A percentile compares a stretch with the other conserved stretches of the same genome.
Evolutionary conservation across 2,888 invertebrate species (phyloP).

Genomic region (Gryllus longicercus): DNA sequence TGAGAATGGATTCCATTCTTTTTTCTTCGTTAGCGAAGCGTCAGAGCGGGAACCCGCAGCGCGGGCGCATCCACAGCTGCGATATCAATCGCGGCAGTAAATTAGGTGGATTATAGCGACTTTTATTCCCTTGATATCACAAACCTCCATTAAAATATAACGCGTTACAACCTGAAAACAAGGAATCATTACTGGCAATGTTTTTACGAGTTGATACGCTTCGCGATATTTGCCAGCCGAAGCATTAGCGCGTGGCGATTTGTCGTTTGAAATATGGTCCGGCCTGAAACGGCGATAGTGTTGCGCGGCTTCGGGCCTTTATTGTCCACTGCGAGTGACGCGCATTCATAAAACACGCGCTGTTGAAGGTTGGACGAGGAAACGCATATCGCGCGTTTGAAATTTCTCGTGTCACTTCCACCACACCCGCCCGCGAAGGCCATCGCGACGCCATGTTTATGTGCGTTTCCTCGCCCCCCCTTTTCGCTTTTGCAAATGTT

Average conservation of each 20-base stretch:
- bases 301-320: not conserved
- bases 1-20: no score
- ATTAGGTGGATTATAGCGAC: not conserved
- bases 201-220: not conserved
- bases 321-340: not conserved
- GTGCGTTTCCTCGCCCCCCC: no score
- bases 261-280: not conserved
- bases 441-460: no score
- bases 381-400: no score
- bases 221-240: not conserved
- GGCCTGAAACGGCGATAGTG: no score
- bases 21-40: no score
- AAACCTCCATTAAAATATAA: not conserved
- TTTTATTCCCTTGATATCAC: conserved; percentile 3
- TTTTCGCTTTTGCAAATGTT: no score
- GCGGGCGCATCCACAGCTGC: not conserved
- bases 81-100: not conserved
- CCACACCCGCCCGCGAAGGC: no score
- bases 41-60: no score
- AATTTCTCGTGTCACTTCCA: no score
- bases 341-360: not conserved
- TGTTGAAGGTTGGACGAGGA: not conserved
- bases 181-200: not conserved
- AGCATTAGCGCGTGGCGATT: not conserved
- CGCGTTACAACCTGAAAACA: not conserved